phyloP scores from a whole-genome alignment of 2,888 invertebrate genomes.

The Acanthosepion esculentum region DNA sequence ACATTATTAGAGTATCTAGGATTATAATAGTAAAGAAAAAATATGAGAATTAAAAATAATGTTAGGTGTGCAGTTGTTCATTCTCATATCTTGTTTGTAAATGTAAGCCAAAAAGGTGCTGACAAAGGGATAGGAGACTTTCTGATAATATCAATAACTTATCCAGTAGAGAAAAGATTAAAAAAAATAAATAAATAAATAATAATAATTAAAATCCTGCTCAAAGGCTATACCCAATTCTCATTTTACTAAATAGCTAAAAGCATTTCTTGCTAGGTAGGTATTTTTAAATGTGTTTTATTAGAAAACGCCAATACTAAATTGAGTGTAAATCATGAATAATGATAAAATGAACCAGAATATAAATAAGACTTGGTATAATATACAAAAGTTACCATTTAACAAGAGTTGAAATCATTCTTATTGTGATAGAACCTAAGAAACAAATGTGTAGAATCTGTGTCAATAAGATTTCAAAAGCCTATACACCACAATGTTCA shows the following conservation, averaged over 20 bases:
- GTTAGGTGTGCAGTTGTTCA: neutral
- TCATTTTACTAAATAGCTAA: neutral
- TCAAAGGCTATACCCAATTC: neutral
- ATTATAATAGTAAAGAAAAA: neutral
- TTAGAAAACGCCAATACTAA: neutral
- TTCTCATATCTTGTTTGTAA: neutral
- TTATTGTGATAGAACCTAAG: neutral
- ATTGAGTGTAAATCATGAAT: neutral
- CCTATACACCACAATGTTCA: neutral
- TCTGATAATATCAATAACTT: neutral
- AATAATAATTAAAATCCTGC: too few relatives aligned
- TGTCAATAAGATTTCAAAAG: neutral
- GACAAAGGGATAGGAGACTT: too few relatives aligned
- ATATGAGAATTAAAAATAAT: neutral
- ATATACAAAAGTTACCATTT: neutral
- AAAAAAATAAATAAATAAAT: neutral
- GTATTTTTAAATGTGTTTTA: neutral
- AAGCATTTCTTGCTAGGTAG: neutral
- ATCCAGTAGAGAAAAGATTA: neutral
- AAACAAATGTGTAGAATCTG: neutral
- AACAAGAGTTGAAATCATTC: neutral
- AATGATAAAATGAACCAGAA: neutral
- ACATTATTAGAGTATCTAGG: neutral
- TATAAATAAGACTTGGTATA: neutral
- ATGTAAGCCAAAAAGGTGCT: neutral